phyloP scores from a whole-genome alignment of 2,797 vertebrate species.

The Rhodeus uyekii region DNA sequence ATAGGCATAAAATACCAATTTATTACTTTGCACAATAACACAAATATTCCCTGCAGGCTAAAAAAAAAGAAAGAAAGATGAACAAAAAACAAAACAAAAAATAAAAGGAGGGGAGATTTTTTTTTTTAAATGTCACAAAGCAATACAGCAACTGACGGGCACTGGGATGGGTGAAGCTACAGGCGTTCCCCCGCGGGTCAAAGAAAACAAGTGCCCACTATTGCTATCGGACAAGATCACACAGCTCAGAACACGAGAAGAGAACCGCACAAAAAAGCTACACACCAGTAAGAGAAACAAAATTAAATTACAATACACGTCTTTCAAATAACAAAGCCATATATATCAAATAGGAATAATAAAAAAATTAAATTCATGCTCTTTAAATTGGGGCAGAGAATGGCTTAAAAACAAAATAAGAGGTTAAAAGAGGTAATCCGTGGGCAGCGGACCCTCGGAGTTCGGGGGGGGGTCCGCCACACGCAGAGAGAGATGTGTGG shows the following conservation, averaged over 20 bases:
- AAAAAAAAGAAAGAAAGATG: slow-evolving; percentile 79
- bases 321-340: slow-evolving; percentile 80
- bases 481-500: slow-evolving; percentile 69
- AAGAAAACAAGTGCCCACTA: slow-evolving; percentile 86
- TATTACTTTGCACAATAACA: slow-evolving; percentile 97
- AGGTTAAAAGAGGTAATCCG: slow-evolving; percentile 78
- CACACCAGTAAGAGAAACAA: slow-evolving; percentile 77
- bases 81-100: background rate
- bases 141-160: slow-evolving; percentile 79
- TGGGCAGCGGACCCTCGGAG: too few relatives aligned
- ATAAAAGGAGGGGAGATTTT: slow-evolving; percentile 49
- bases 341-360: slow-evolving; percentile 80
- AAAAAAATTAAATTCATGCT: slow-evolving; percentile 79
- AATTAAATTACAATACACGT: slow-evolving; percentile 84
- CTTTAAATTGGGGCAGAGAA: slow-evolving; percentile 71
- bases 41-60: slow-evolving; percentile 97
- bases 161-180: slow-evolving; percentile 71
- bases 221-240: slow-evolving; percentile 87
- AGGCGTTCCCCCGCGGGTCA: slow-evolving; percentile 70
- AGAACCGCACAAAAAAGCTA: slow-evolving; percentile 83
- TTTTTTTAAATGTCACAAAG: slow-evolving; percentile 73
- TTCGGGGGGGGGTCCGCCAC: too few relatives aligned
- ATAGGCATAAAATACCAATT: slow-evolving; percentile 95
- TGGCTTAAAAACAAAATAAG: slow-evolving; percentile 68
- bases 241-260: slow-evolving; percentile 88